Percentiles rank a stretch among this genome's conserved stretches.
phyloP scores from a whole-genome alignment of 2,888 invertebrate species.

The Herminia tarsipennalis region DNA sequence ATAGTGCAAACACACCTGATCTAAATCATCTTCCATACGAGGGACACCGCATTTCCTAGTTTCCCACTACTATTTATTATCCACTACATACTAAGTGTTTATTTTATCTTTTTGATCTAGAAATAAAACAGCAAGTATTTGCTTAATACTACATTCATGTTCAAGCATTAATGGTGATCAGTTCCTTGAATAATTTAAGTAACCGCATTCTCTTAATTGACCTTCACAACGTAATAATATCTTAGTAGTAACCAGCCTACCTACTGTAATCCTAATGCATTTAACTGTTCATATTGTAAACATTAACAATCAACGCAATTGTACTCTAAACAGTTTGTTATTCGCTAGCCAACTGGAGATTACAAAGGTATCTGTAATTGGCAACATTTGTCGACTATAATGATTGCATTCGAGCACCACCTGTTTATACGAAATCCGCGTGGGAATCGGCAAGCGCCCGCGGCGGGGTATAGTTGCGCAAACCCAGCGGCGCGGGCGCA shows the following conservation, averaged over 20 bases:
- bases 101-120: no score
- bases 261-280: conserved; percentile 23
- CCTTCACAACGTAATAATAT: conserved; percentile 32
- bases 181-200: conserved; percentile 35
- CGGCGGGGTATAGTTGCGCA: conserved; percentile 66
- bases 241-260: conserved; percentile 8
- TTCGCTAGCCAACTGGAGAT: conserved; percentile 27
- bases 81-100: no score
- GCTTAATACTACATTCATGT: conserved; percentile 24
- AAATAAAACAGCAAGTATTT: no score
- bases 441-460: conserved; percentile 74
- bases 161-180: conserved; percentile 16
- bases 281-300: conserved; percentile 32
- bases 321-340: conserved; percentile 29
- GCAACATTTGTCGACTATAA: conserved; percentile 61
- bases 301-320: conserved; percentile 38
- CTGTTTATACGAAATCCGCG: conserved; percentile 82
- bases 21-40: conserved; percentile 48
- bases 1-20: conserved; percentile 41
- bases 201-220: conserved; percentile 43
- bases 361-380: conserved; percentile 56
- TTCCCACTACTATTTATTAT: conserved; percentile 28
- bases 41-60: conserved; percentile 34
- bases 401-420: conserved; percentile 70
- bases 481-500: conserved; percentile 44